Evolutionary conservation across 2,113 vertebrate species (phyloP), one percentile per base, ranked within the genome.

Genomic region (Cardinalis cardinalis): DNA sequence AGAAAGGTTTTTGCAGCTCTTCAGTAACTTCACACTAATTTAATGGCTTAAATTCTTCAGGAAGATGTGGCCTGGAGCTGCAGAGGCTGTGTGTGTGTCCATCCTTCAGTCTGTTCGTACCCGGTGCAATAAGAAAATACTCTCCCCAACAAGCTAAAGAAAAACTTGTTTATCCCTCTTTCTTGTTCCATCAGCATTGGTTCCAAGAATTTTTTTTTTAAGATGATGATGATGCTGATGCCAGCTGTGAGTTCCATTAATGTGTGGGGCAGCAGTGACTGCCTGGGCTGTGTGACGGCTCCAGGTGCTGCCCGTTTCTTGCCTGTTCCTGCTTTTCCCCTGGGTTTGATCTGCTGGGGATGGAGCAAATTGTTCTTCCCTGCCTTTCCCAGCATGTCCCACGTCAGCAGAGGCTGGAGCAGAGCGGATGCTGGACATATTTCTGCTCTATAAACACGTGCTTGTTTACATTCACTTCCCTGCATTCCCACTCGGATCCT

Each of bases 381-480:
- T 87, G 74, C 89, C 84, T 87, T 92, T 87, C 84, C 89, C 74
- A 83, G 59, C 75, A 0, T 0, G 43, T 36, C 79, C 12, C 36
- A 3, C 14, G 64, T 43, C 3, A 87, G 74, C 87, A 51, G 51
- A 8, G 11, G 12, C 52, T 13, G 3, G 53, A 38, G 77, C 86
- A 34, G 69, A 71, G 91, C 21, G 8, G 87, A 87, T 95, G 23
- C 87, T 89, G 91, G 32, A 43, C 93, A 76, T 94, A 87, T 46
- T 95, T 95, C 43, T 89, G 70, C 87, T 93, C 81, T 60, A 8
- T 71, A 89, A 95, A 95, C 92, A 94, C 66, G 19, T 31, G 36
- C 87, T 66, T 94, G 93, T 95, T 95, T 92, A 95, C 93, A 85
- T 93, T 90, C 49, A 14, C 72, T 79, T 63, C 81, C 2, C 25